Base-by-base conservation (phyloP, 1,140 invertebrate genomes). In the Venustaconcha ellipsiformis region DNA sequence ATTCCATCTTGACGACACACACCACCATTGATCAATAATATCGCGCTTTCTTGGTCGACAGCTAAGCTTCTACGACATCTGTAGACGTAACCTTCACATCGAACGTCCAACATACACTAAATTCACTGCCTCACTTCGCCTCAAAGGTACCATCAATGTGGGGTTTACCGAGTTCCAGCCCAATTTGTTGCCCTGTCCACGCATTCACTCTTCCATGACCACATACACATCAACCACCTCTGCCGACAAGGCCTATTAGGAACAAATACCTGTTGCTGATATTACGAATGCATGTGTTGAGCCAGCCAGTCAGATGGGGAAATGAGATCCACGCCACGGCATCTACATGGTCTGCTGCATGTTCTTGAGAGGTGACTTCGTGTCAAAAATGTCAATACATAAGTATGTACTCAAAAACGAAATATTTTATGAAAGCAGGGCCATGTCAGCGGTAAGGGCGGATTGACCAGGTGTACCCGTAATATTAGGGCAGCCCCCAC, bases 251-350 rank as follows among this genome's bases (percentile, higher is more conserved):
- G 86, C 89, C 18, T 87, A 86, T 71, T 88, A 90, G 69, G 89
- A 90, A 78, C 87, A 87, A 66, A 78, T 91, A 18, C 88, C 86
- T 15, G 90, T 91, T 37, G 67, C 80, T 1, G 75, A 83, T 20
- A 80, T 83, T 37, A 96, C 95, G 83, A 95, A 94, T 88, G 82
- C 94, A 15, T 96, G 95, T 89, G 96, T 96, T 90, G 95, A 96
- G 88, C 94, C 95, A 57, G 93, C 93, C 82, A 96, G 95, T 90
- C 95, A 96, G 92, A 96, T 96, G 95, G 95, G 96, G n/a, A 96
- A 96, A 90, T 96, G 95, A 88, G 95, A 96, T 88, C 95, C 95
- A 14, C 92, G 95, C 81, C 93, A 95, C 89, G 95, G 95, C 78
- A 96, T 96, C 87, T 96, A 95, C 92, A 96, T 85, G 83, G 82